Evolutionary conservation across 2,888 invertebrate species (phyloP).

Genomic region (Desoria tigrina): DNA sequence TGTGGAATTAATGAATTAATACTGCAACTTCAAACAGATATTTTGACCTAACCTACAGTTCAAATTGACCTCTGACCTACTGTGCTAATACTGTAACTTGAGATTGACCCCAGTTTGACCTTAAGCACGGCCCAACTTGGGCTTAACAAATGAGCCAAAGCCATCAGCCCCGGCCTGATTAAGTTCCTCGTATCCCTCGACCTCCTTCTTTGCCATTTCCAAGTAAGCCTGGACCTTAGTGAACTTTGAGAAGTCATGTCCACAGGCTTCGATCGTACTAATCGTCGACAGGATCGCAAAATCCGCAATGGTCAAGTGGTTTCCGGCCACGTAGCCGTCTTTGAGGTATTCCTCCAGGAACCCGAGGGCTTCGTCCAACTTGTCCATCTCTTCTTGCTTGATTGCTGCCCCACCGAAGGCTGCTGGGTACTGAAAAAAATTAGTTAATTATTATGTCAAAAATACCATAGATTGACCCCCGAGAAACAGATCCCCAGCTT

Average conservation of each 20-base stretch:
- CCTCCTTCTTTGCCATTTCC: slow-evolving; percentile 62
- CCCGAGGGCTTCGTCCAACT: slow-evolving; percentile 57
- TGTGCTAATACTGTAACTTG: too few relatives aligned
- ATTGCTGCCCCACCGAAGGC: slow-evolving; percentile 48
- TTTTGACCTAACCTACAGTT: too few relatives aligned
- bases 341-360: slow-evolving; percentile 58
- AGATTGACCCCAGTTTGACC: too few relatives aligned
- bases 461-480: slow-evolving; percentile 1
- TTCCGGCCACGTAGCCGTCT: slow-evolving; percentile 57
- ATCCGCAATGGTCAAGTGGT: slow-evolving; percentile 58
- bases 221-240: slow-evolving; percentile 69
- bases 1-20: too few relatives aligned
- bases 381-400: slow-evolving; percentile 54
- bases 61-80: too few relatives aligned
- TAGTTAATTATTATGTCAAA: not conserved
- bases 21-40: too few relatives aligned
- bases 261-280: slow-evolving; percentile 57
- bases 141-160: slow-evolving; percentile 50
- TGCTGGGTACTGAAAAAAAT: slow-evolving; percentile 38
- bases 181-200: slow-evolving; percentile 63
- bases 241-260: slow-evolving; percentile 69
- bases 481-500: too few relatives aligned
- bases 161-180: slow-evolving; percentile 55
- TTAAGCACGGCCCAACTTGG: slow-evolving; percentile 9
- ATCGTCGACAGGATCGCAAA: slow-evolving; percentile 59